phyloP scores from a whole-genome alignment of 2,888 invertebrate genomes.

The Philereme transversata region DNA sequence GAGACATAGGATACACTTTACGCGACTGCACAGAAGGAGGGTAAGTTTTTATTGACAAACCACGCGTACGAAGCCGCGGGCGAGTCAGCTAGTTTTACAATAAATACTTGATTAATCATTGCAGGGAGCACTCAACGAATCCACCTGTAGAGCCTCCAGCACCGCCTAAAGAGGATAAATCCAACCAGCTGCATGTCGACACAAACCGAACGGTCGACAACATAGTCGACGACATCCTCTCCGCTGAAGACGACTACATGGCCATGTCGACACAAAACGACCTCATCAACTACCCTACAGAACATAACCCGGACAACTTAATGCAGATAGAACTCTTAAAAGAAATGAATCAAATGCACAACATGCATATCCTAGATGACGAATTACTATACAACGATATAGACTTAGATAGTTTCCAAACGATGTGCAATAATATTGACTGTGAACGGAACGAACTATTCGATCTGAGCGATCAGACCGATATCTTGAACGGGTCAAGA shows the following conservation, averaged over 20 bases:
- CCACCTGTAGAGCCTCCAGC: slow-evolving; percentile 36
- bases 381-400: slow-evolving; percentile 73
- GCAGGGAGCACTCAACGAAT: slow-evolving; percentile 56
- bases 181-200: slow-evolving; percentile 36
- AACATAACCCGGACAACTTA: slow-evolving; percentile 59
- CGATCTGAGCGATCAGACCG: slow-evolving; percentile 59
- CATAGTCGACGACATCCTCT: slow-evolving; percentile 75
- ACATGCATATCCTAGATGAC: slow-evolving; percentile 70
- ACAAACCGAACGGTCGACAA: slow-evolving; percentile 65
- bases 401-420: slow-evolving; percentile 73
- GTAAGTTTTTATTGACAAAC: too few species aligned
- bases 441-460: slow-evolving; percentile 64
- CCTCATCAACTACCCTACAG: slow-evolving; percentile 51
- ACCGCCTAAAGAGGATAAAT: slow-evolving; percentile 49
- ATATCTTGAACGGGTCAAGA: slow-evolving; percentile 34
- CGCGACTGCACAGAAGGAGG: too few species aligned
- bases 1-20: too few species aligned
- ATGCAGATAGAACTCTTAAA: slow-evolving; percentile 75
- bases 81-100: too few species aligned
- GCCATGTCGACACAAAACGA: slow-evolving; percentile 59
- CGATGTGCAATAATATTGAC: slow-evolving; percentile 67
- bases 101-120: slow-evolving; percentile 10
- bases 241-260: slow-evolving; percentile 75
- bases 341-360: slow-evolving; percentile 74
- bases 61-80: too few species aligned